These are phyloP conservation scores for Rapana venosa DNA, from an alignment of 2,888 invertebrate species.

Conservation along the genomic window DNA sequence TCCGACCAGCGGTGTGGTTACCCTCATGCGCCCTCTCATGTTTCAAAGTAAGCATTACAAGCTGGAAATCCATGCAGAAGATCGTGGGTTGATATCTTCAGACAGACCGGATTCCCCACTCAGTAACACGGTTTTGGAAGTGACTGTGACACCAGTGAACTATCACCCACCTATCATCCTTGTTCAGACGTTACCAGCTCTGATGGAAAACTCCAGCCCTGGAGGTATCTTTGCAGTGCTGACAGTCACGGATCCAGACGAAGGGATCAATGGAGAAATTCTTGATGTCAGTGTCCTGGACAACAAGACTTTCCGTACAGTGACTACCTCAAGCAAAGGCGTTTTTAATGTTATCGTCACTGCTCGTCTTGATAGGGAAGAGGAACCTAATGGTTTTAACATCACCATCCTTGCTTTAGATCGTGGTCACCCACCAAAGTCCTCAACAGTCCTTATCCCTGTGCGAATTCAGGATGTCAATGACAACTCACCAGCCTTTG, in stretches of 20 bases:
- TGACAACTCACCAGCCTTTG: conserved; percentile 88
- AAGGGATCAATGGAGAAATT: conserved; percentile 90
- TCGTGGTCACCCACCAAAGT: conserved; percentile 82
- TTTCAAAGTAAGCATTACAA: conserved; percentile 87
- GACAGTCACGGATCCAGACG: conserved; percentile 89
- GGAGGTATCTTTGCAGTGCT: conserved; percentile 90
- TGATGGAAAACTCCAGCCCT: conserved; percentile 88
- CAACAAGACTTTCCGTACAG: conserved; percentile 92
- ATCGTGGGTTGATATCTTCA: conserved; percentile 84
- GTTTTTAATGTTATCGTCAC: conserved; percentile 86
- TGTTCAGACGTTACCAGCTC: conserved; percentile 86
- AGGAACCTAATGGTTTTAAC: conserved; percentile 89
- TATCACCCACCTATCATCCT: conserved; percentile 90
- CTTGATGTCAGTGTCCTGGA: conserved; percentile 83
- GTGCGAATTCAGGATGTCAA: conserved; percentile 89
- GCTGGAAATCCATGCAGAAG: conserved; percentile 89
- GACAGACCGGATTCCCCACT: conserved; percentile 75
- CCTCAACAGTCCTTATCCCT: conserved; percentile 82
- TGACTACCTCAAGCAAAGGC: conserved; percentile 79
- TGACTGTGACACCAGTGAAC: conserved; percentile 87
- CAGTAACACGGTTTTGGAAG: conserved; percentile 84
- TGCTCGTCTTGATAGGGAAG: conserved; percentile 87
- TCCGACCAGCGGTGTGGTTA: conserved; percentile 92
- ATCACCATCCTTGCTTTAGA: conserved; percentile 92
- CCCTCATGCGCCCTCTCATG: conserved; percentile 86